These are phyloP conservation scores for Paramormyrops hopkinsi DNA, from an alignment of 2,797 vertebrate genomes.

Conservation along the genomic window DNA sequence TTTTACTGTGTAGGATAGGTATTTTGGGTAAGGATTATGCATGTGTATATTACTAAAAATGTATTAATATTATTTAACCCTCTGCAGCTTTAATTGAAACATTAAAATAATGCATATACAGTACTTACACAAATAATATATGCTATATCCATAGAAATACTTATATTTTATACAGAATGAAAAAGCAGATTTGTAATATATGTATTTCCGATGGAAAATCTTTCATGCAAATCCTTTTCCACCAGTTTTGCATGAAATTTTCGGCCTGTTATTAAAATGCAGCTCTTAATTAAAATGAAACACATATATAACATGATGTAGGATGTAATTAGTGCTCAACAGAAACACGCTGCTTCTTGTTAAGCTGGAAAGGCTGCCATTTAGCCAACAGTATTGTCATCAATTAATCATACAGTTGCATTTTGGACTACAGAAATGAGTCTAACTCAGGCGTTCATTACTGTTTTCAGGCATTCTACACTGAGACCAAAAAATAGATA, in stretches of 20 bases:
- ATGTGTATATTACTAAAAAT: background rate
- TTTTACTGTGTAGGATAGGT: background rate
- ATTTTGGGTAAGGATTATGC: background rate
- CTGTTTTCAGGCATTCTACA: background rate
- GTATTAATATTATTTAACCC: background rate
- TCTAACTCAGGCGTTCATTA: background rate
- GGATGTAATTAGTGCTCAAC: background rate
- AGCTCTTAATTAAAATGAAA: background rate
- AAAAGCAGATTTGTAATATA: constrained; percentile 2
- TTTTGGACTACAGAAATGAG: background rate
- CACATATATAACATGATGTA: background rate
- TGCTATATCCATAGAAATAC: background rate
- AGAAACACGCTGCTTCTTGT: background rate
- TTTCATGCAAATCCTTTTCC: background rate
- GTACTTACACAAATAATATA: background rate
- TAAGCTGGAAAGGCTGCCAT: background rate
- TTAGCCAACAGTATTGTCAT: background rate
- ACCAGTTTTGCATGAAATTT: background rate
- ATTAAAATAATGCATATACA: background rate
- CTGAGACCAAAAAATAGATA: background rate
- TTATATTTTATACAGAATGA: background rate
- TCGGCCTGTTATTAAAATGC: background rate
- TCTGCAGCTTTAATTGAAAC: background rate
- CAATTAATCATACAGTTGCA: background rate
- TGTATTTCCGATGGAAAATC: background rate